These are phyloP conservation scores for Daboia siamensis DNA, from an alignment of 2,113 vertebrate genomes.

Conservation along the genomic window DNA sequence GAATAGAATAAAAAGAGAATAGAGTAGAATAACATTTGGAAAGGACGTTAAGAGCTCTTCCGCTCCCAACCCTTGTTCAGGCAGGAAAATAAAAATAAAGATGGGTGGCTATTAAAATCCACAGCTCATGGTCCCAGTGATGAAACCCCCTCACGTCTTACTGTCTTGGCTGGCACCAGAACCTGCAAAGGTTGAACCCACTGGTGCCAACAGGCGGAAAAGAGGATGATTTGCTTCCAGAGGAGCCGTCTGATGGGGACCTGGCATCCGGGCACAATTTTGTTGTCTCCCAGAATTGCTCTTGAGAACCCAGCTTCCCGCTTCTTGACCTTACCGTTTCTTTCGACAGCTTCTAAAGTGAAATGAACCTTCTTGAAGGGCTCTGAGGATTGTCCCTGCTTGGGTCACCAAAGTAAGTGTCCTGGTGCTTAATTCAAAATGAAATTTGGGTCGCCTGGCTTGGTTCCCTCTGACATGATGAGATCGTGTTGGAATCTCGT, in stretches of 20 bases:
- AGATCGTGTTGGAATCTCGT: slow-evolving; percentile 79
- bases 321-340: not conserved
- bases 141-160: slow-evolving; percentile 70
- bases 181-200: slow-evolving; percentile 86
- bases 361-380: not conserved
- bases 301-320: not conserved
- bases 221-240: slow-evolving; percentile 70
- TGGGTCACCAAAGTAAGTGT: not conserved
- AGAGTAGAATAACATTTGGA: too few species aligned
- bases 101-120: not conserved
- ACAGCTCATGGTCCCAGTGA: slow-evolving; percentile 57
- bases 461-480: slow-evolving; percentile 51
- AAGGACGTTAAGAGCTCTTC: too few species aligned
- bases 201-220: slow-evolving; percentile 68
- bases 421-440: too few species aligned
- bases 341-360: not conserved
- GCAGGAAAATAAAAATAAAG: not conserved
- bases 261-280: too few species aligned
- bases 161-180: slow-evolving; percentile 66
- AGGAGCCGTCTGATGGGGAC: slow-evolving; percentile 81
- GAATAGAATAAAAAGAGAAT: too few species aligned
- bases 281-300: not conserved
- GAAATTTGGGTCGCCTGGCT: not conserved
- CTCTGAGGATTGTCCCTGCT: not conserved
- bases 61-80: too few species aligned